Evolutionary conservation across 2,888 invertebrate species (phyloP), one percentile per base, ranked within the genome.

Genomic region (Diaphora mendica): DNA sequence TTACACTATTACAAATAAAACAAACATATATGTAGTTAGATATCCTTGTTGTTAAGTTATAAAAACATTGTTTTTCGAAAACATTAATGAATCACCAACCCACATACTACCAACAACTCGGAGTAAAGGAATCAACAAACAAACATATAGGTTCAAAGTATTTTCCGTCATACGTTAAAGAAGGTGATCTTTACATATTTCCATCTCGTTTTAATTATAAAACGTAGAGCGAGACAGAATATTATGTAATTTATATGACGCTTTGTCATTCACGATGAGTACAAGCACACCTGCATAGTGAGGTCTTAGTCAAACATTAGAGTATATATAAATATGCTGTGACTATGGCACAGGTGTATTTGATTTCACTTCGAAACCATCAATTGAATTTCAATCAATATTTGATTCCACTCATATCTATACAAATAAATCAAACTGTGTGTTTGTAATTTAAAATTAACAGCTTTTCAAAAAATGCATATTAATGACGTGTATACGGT

Each of bases 241-340:
- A 33, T 68, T 59, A 68, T 69, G 55, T 44, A 64, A 51, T 70
- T 65, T 70, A 73, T 17, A 30, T 20, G 30, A 62, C 30, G 62
- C 17, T 55, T 79, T 77, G 78, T 84, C 77, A 83, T 81, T 77
- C 78, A 75, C 65, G 44, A 74, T 48, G 70, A 77, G 26, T 68
- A 73, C 73, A 71, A 65, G 76, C 74, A 68, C 85, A 86, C 82
- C 84, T 87, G 86, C 83, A 70, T 69, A 77, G 79, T 78, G 83
- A 77, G 73, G 77, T 77, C 77, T 72, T 77, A 73, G 70, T 26
- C 62, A 62, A 30, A 17, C 30, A 62, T 17, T 30, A 30, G 17
- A 26, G 59, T 59, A 26, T 55, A 26, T 11, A n/a, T 55, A 8
- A 2, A 11, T 48, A 20, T 20, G 11, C n/a, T 9, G 2, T 17